Evolutionary conservation across 1,140 invertebrate genomes (phyloP), one percentile per base, ranked within the genome.

Genomic region (Brachionus asplanchnoidis): DNA sequence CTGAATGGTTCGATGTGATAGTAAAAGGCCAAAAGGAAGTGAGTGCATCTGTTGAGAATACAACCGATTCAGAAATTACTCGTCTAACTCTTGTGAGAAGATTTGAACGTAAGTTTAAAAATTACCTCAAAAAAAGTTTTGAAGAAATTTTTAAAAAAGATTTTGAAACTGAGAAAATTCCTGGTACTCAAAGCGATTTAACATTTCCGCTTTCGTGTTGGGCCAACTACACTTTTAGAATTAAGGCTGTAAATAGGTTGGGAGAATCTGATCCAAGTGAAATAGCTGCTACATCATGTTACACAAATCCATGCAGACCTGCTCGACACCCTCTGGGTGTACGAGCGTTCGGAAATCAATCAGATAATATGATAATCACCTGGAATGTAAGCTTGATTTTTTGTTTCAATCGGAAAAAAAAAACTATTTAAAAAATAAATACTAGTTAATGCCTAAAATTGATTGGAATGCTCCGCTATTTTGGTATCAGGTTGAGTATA

Each of bases 211-310:
- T 85, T 8, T 78, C 73, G 12, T 85, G 84, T 28, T 85, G 84
- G 84, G 84, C 75, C 12, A 85, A 85, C 66, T 85, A 85, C 36
- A 85, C 84, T 7, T 85, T 85, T 53, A n/a, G 84, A 9, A 66
- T 85, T 20, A 78, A 77, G 8, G 84, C 84, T 40, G 46, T 60
- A 11, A 85, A 85, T 26, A 32, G 60, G 12, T 5, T 78, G 9
- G 84, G 84, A 12, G 42, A 68, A 32, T 78, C 73, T 20, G 84
- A 85, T 68, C 73, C 84, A 32, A 85, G 84, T 20, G 36, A 65
- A 70, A 78, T 79, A 11, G 40, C 68, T 8, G 14, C 11, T 28
- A 46, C 73, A 5, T 20, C 50, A 4, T 85, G 84, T 80, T 68
- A 14, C 9, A 85, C 84, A 46, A 79, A 65, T 32, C 44, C 60